phyloP scores from a whole-genome alignment of 2,113 vertebrate genomes.

The Ivindomyrus marchei region DNA sequence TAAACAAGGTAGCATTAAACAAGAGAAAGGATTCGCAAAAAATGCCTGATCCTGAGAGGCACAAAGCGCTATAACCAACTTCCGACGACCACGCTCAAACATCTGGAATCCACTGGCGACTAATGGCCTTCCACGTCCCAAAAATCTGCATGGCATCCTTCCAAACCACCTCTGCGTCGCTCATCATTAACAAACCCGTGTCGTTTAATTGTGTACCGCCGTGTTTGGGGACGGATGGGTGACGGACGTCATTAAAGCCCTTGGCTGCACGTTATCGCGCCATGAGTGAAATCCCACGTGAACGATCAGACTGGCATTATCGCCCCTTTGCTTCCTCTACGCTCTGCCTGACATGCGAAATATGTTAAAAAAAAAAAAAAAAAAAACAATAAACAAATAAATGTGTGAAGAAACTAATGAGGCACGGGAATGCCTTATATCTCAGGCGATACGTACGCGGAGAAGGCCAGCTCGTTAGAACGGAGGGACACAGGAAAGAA shows the following conservation, averaged over 20 bases:
- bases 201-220: neutral
- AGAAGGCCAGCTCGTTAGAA: neutral
- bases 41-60: neutral
- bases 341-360: conserved; percentile 11
- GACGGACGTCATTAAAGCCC: neutral
- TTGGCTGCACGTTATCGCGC: neutral
- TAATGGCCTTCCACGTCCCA: neutral
- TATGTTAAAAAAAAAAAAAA: neutral
- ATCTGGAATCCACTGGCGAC: neutral
- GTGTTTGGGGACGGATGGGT: neutral
- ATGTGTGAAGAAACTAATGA: neutral
- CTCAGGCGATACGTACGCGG: neutral
- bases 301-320: neutral
- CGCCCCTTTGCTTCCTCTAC: neutral
- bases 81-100: neutral
- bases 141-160: neutral
- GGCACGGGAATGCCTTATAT: neutral
- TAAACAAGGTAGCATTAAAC: neutral
- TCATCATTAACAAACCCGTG: neutral
- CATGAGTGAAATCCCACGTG: neutral
- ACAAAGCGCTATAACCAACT: neutral
- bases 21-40: neutral
- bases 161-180: neutral
- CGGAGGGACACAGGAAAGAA: neutral
- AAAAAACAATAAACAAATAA: neutral